Percentiles rank a stretch among this genome's conserved stretches.
These are phyloP conservation scores for Hycleus cichorii DNA, from an alignment of 1,140 invertebrate species.

Conservation along the genomic window DNA sequence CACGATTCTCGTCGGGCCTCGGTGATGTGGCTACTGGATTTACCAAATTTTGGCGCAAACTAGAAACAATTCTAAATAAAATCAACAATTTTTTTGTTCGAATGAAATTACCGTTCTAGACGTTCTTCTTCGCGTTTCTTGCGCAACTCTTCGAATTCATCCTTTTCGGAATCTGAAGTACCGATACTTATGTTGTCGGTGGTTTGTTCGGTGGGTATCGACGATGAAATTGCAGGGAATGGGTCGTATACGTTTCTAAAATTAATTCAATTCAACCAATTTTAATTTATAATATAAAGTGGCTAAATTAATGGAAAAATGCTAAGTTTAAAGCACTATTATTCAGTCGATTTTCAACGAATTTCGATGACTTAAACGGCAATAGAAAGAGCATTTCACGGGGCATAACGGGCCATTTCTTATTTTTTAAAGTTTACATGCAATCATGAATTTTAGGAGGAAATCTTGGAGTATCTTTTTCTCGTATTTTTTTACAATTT, in stretches of 20 bases:
- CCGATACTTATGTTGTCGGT: slow-evolving; percentile 37
- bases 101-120: slow-evolving; percentile 28
- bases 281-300: too few relatives aligned
- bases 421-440: too few relatives aligned
- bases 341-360: too few relatives aligned
- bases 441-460: slow-evolving; percentile 4
- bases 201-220: slow-evolving; percentile 25
- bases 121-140: slow-evolving; percentile 34
- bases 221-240: slow-evolving; percentile 23
- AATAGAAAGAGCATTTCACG: too few relatives aligned
- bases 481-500: too few relatives aligned
- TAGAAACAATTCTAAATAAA: neutral
- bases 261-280: neutral
- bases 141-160: slow-evolving; percentile 34
- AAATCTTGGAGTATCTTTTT: too few relatives aligned
- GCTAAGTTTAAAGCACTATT: too few relatives aligned
- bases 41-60: slow-evolving; percentile 5
- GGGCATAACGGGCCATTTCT: too few relatives aligned
- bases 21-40: neutral
- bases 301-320: too few relatives aligned
- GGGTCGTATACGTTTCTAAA: slow-evolving; percentile 22
- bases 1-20: too few relatives aligned
- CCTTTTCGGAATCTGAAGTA: slow-evolving; percentile 28
- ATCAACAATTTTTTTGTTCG: neutral
- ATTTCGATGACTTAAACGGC: too few relatives aligned